These are phyloP conservation scores for Ceratosolen solmsi DNA, from an alignment of 1,140 invertebrate species.

Conservation along the genomic window DNA sequence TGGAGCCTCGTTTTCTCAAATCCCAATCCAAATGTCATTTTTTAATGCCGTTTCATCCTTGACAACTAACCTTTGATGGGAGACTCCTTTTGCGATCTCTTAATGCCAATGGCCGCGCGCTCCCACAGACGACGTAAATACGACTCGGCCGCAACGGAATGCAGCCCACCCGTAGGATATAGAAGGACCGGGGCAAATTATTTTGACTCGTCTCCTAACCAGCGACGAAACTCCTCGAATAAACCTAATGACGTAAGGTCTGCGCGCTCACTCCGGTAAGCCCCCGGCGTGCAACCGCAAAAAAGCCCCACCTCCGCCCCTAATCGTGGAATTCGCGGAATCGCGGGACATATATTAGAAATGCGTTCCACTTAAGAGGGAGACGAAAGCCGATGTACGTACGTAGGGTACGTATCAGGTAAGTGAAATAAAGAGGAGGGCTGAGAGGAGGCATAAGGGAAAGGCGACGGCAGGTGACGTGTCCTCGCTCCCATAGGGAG, in stretches of 20 bases:
- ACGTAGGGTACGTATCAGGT: no score
- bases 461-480: neutral
- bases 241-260: constrained; percentile 24
- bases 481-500: neutral
- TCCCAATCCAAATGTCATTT: constrained; percentile 3
- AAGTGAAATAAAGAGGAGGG: neutral
- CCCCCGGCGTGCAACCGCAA: neutral
- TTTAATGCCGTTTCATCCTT: neutral
- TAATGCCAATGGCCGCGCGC: neutral
- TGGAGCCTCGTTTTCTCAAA: neutral
- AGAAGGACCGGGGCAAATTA: neutral
- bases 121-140: neutral
- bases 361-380: neutral
- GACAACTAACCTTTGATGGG: neutral
- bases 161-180: neutral
- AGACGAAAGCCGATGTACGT: neutral
- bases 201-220: neutral
- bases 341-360: constrained; percentile 13
- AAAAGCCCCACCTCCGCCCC: no score
- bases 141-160: neutral
- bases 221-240: neutral
- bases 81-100: neutral
- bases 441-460: neutral
- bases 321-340: neutral
- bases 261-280: no score